Base-by-base conservation (phyloP, 2,113 vertebrate genomes). In the Neotoma lepida region DNA sequence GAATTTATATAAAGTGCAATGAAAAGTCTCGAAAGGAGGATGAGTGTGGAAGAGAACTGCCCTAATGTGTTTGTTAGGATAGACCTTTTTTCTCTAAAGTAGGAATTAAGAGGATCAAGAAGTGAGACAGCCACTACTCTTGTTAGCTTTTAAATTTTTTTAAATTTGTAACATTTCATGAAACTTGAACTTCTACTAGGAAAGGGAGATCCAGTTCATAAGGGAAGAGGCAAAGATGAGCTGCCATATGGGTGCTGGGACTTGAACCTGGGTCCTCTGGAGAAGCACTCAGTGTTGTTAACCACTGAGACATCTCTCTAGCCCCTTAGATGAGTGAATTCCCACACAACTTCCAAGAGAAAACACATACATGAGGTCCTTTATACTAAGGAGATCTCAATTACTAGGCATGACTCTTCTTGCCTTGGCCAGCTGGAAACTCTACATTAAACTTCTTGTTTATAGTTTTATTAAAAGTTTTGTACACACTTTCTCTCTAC, bases 391-490 rank as follows among this genome's bases (percentile, higher is more conserved):
- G 35, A 94, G 24, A 70, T 35, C 49, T 86, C 28, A n/a, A n/a
- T 86, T 89, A 70, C 33, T 90, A 61, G 15, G 76, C 70, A 30
- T 58, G 49, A 64, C 68, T 91, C n/a, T 76, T 86, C 85, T 76
- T 64, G 9, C 46, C 85, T 87, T 89, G 58, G 51, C 81, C 44
- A 94, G 41, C 35, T 80, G 51, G 92, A 96, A 94, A 44, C 64
- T 88, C 81, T n/a, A n/a, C 80, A n/a, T 93, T 81, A 71, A 56
- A 77, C 20, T 91, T 89, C 58, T 26, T 68, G 15, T 88, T 95
- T 93, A 80, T 95, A 80, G 6, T 66, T 93, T 33, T 35, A 76
- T 66, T 61, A 90, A 86, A 95, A 51, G 9, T 39, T 64, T 44
- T 33, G 58, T 86, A 58, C 18, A 81, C 33, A 26, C 81, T 93